Percentiles rank a stretch among this genome's conserved stretches.
These are phyloP conservation scores for Pocillopora grandis DNA, from an alignment of 92 coral and sea anemone species.

Conservation along the genomic window DNA sequence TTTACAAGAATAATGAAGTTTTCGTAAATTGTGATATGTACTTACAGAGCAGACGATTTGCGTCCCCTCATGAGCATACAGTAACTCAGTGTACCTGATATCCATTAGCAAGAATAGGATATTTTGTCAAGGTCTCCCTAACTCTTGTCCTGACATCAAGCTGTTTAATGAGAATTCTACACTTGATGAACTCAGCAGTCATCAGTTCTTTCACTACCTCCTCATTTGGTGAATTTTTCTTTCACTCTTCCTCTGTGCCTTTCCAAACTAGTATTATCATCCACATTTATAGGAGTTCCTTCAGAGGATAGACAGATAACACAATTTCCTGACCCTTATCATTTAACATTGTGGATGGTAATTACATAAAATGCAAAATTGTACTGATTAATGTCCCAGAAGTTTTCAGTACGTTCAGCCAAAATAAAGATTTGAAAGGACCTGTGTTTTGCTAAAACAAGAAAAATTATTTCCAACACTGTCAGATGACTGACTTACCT, in stretches of 20 bases:
- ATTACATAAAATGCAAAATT: no score
- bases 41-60: no score
- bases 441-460: neutral
- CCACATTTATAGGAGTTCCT: conserved; percentile 11
- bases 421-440: neutral
- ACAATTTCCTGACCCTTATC: neutral
- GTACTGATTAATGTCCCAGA: no score
- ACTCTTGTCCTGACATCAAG: conserved; percentile 12
- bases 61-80: no score
- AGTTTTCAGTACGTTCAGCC: no score
- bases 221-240: conserved; percentile 1
- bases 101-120: conserved; percentile 19
- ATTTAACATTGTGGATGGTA: no score
- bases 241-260: conserved; percentile 21
- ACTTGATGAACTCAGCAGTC: conserved; percentile 8
- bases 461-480: neutral
- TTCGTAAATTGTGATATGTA: no score
- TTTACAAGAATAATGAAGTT: no score
- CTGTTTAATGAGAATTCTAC: conserved; percentile 6
- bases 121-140: conserved; percentile 11
- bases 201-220: conserved; percentile 16
- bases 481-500: neutral
- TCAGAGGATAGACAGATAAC: neutral
- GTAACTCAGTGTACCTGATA: neutral
- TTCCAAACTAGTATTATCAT: conserved; percentile 1